Base-by-base conservation (phyloP, 1,140 invertebrate species). In the Anagrus nilaparvatae region DNA sequence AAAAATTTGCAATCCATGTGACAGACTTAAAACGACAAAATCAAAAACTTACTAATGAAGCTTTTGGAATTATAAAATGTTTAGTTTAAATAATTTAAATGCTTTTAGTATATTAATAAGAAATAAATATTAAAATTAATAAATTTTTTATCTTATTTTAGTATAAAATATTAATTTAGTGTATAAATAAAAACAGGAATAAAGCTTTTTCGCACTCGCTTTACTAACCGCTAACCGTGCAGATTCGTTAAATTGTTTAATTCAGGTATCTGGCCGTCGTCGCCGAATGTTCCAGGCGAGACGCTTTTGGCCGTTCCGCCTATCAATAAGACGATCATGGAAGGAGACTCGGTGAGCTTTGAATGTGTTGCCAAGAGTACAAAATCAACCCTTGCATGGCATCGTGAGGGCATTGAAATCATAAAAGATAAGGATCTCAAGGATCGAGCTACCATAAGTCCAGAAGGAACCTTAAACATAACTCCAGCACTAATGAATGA, bases 311-410 rank as follows among this genome's bases (percentile, higher is more conserved):
- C 81, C 30, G 75, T 78, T 31, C 86, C 88, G 19, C 93, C 93
- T 5, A 77, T 84, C 40, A 97, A 97, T 67, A 77, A 80, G 55
- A 96, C 92, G 3, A 79, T 81, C 10, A 73, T 87, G 64, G 89
- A 95, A 62, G 86, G 85, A 0, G 81, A 88, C 45, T 73, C 80
- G 33, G 87, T 82, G 0, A 73, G 79, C 53, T 85, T 97, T 43
- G 77, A 81, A 21, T 97, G 94, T 62, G 73, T 80, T 13, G 75
- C 81, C 13, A 84, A 84, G 56, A 73, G 76, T 40, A 61, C 71
- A 37, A 69, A 65, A 7, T 73, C 73, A n/a, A 55, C 60, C 4
- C 72, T 84, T 8, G 67, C 62, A 4, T 88, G 84, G 84, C 77
- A 76, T 48, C 79, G 80, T 44, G 83, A 84, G 46, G 76, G 76